A percentile compares a stretch with the other conserved stretches of the same genome.
phyloP scores from a whole-genome alignment of 2,888 invertebrate genomes.

The Serripes groenlandicus region DNA sequence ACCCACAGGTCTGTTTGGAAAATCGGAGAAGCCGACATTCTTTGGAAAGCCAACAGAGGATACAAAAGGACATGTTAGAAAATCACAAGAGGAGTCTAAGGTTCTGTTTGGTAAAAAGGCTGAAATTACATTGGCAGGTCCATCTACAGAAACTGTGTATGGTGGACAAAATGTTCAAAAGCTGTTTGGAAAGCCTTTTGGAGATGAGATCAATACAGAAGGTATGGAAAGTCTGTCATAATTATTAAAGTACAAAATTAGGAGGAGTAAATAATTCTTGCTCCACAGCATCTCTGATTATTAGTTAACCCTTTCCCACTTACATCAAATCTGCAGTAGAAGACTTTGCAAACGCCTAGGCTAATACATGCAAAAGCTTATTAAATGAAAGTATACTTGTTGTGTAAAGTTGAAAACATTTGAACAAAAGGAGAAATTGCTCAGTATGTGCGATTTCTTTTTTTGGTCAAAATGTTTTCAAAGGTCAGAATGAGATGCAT shows the following conservation, averaged over 20 bases:
- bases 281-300: too few species aligned
- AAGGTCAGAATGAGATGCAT: too few species aligned
- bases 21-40: neutral
- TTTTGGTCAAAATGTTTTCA: neutral
- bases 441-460: neutral
- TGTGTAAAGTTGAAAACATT: neutral
- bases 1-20: conserved; percentile 2
- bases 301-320: neutral
- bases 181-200: too few species aligned
- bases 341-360: neutral
- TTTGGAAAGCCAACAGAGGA: conserved; percentile 13
- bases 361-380: neutral
- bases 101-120: conserved; percentile 9
- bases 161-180: too few species aligned
- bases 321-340: neutral
- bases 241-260: too few species aligned
- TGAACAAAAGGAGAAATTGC: neutral
- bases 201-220: too few species aligned
- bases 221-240: too few species aligned
- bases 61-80: neutral
- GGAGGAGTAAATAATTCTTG: too few species aligned
- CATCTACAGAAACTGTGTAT: too few species aligned
- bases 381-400: neutral
- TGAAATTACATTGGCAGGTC: neutral
- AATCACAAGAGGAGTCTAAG: neutral